phyloP scores from a whole-genome alignment of 2,888 invertebrate species.

The Drosophila anceps region DNA sequence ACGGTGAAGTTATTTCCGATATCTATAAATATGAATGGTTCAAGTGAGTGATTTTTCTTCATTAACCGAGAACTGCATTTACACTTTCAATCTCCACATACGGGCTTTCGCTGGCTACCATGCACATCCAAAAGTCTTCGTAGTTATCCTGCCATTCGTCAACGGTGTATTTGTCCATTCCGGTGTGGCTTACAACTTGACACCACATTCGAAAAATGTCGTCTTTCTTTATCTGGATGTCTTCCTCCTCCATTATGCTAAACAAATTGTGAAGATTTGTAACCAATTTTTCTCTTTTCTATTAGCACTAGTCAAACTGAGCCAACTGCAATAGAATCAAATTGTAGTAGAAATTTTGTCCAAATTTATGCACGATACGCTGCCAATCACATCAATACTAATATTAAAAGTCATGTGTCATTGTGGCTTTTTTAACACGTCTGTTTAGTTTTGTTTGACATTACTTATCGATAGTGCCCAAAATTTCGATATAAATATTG shows the following conservation, averaged over 20 bases:
- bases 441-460: not conserved
- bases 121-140: not conserved
- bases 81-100: not conserved
- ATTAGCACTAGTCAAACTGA: not conserved
- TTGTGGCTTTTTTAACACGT: too few relatives aligned
- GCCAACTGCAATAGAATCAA: not conserved
- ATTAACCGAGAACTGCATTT: not conserved
- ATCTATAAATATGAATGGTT: not conserved
- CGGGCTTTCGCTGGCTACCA: not conserved
- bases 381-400: too few relatives aligned
- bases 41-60: not conserved
- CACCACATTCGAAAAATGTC: conserved; percentile 6
- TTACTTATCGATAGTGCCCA: not conserved
- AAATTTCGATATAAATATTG: not conserved
- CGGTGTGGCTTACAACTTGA: not conserved
- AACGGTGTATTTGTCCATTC: accelerated
- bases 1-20: too few relatives aligned
- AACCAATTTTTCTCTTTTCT: not conserved
- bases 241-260: not conserved
- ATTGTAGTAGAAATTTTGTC: too few relatives aligned
- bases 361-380: too few relatives aligned
- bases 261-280: not conserved
- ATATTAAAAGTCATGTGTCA: too few relatives aligned
- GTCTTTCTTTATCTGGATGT: not conserved
- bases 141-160: conserved; percentile 12